Conservation (phyloP, 2,797 vertebrate species). For the Tenualosa thibaudeaui region DNA sequence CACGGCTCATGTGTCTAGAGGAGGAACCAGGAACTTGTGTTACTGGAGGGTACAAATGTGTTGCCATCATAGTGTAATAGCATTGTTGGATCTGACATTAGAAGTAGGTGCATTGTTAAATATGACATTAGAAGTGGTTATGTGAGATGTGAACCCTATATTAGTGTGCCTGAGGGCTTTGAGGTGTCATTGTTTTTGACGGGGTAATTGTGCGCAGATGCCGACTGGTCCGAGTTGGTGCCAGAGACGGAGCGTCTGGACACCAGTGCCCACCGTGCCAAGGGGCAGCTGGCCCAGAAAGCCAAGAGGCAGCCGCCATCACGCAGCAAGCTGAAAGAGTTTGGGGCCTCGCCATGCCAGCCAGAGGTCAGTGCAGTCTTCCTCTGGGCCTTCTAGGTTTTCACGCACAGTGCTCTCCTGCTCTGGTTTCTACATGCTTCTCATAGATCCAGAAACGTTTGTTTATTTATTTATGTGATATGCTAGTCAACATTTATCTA, state of each 20-base stretch:
- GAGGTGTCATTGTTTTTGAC: not conserved
- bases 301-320: constrained; percentile 87
- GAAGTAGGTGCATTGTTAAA: not conserved
- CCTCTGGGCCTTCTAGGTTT: not conserved
- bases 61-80: not conserved
- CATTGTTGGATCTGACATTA: not conserved
- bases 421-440: no score
- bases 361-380: constrained; percentile 69
- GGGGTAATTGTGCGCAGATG: constrained; percentile 48
- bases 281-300: constrained; percentile 86
- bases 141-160: not conserved
- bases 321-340: constrained; percentile 83
- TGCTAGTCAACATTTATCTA: no score
- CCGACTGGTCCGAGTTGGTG: constrained; percentile 81
- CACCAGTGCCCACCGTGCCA: constrained; percentile 87
- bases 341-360: constrained; percentile 52
- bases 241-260: constrained; percentile 88
- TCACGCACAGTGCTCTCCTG: not conserved
- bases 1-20: not conserved
- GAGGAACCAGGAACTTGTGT: not conserved
- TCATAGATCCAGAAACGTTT: no score
- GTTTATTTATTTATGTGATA: no score
- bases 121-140: no score
- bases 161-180: not conserved
- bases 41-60: not conserved